These are phyloP conservation scores for Ptychodera flava DNA, from an alignment of 35 echinoderm and acorn worm genomes.

Conservation along the genomic window DNA sequence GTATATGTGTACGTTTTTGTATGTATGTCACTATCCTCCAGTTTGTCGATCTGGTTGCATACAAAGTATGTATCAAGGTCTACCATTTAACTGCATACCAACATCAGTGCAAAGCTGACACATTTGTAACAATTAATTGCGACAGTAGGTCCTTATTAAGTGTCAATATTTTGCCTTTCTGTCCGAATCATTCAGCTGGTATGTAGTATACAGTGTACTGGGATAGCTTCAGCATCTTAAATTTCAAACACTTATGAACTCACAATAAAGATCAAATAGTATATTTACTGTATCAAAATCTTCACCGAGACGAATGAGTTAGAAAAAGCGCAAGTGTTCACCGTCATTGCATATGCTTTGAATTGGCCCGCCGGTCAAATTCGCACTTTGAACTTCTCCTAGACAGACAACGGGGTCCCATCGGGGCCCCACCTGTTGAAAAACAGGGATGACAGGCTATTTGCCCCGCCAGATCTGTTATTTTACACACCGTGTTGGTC, in stretches of 20 bases:
- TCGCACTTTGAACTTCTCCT: background rate
- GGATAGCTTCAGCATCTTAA: no score
- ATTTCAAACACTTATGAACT: no score
- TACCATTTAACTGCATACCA: no score
- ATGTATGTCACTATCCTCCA: background rate
- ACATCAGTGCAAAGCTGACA: background rate
- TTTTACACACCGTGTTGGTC: no score
- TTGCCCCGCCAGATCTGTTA: background rate
- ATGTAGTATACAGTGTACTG: no score
- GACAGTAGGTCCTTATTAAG: background rate
- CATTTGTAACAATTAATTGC: background rate
- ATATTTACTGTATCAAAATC: no score
- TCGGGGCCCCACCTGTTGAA: background rate
- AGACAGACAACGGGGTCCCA: background rate
- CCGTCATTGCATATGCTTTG: no score
- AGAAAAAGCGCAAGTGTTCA: no score
- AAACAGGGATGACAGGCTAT: background rate
- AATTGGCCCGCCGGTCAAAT: background rate
- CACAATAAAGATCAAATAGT: no score
- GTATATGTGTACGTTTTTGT: background rate
- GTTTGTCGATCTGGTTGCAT: background rate
- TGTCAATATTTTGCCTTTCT: no score
- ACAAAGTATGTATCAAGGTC: background rate
- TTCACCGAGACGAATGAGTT: no score
- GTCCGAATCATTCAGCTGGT: no score